A percentile compares a stretch with the other conserved stretches of the same genome.
phyloP scores from a whole-genome alignment of 1,140 invertebrate genomes.

The Penaeus chinensis region DNA sequence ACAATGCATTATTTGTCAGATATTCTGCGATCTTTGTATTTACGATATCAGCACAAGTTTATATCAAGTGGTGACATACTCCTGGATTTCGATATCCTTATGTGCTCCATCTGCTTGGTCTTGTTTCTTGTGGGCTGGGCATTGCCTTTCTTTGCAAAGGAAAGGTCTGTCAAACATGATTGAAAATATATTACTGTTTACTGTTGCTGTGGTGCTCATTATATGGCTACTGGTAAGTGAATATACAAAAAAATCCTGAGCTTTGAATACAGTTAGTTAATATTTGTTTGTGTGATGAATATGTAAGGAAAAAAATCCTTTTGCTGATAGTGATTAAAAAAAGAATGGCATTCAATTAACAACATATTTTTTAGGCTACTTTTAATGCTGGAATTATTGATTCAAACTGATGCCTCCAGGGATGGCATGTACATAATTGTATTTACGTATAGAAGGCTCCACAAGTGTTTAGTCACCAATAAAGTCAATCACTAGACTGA shows the following conservation, averaged over 20 bases:
- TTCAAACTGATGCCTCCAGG: too few species aligned
- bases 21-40: conserved; percentile 14
- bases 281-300: not conserved
- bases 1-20: conserved; percentile 48
- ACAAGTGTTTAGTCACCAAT: too few species aligned
- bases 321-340: too few species aligned
- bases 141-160: not conserved
- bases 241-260: not conserved
- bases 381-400: too few species aligned
- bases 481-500: too few species aligned
- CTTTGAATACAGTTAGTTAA: not conserved
- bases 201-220: conserved; percentile 23
- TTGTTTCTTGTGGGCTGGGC: conserved; percentile 25
- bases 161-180: conserved; percentile 23
- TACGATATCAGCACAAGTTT: conserved; percentile 45
- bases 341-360: too few species aligned
- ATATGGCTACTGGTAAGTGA: conserved; percentile 35
- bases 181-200: conserved; percentile 8
- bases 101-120: conserved; percentile 13
- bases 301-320: too few species aligned
- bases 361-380: too few species aligned
- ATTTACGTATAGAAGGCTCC: too few species aligned
- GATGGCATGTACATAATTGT: too few species aligned
- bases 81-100: conserved; percentile 47
- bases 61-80: conserved; percentile 48